Conservation (phyloP, 2,888 invertebrate species). For the Periphyllus acericola region DNA sequence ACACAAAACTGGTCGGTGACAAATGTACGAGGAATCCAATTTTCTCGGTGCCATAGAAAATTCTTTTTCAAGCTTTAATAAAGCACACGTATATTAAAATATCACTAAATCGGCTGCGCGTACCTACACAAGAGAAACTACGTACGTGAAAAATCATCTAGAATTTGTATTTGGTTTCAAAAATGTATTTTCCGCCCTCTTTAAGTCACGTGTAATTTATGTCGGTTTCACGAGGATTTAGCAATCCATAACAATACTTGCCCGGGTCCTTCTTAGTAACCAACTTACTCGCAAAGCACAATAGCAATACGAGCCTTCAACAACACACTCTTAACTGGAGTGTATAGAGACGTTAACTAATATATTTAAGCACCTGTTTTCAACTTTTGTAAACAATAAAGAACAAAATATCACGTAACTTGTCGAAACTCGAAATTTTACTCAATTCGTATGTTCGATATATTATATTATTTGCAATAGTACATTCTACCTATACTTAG, state of each 20-base stretch:
- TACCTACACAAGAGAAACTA: not conserved
- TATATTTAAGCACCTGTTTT: too few relatives aligned
- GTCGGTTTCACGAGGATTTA: not conserved
- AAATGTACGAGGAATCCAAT: conserved; percentile 43
- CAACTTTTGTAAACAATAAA: too few relatives aligned
- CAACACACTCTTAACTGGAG: not conserved
- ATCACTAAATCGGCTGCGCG: conserved; percentile 10
- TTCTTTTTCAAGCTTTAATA: conserved; percentile 34
- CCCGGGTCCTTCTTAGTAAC: not conserved
- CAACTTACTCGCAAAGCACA: too few relatives aligned
- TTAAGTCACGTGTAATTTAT: not conserved
- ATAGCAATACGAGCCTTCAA: too few relatives aligned
- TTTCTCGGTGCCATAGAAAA: conserved; percentile 1
- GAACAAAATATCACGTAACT: too few relatives aligned
- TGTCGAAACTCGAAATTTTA: too few relatives aligned
- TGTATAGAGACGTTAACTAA: too few relatives aligned
- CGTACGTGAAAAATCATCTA: conserved; percentile 21
- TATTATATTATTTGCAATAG: too few relatives aligned
- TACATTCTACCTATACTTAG: too few relatives aligned
- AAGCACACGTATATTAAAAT: conserved; percentile 32
- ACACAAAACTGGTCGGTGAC: conserved; percentile 25
- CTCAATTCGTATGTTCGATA: too few relatives aligned
- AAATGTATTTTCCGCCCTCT: not conserved
- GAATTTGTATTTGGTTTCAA: conserved; percentile 13
- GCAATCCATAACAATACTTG: not conserved